Evolutionary conservation across 92 coral and sea anemone species (phyloP).

Genomic region (Scolanthus callimorphus): DNA sequence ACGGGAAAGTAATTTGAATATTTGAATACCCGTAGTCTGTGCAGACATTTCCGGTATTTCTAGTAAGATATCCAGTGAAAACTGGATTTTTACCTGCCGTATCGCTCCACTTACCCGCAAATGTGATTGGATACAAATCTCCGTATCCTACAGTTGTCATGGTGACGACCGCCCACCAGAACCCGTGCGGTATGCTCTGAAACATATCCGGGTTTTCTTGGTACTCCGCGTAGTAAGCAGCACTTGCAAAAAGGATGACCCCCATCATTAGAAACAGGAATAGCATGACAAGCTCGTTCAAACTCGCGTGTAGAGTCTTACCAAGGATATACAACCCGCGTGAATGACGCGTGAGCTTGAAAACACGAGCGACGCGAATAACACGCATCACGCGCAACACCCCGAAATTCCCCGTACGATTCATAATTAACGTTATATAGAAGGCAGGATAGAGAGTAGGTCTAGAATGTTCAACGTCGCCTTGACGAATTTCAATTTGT

Average conservation of each 20-base stretch:
- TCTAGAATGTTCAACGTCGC: constrained; percentile 79
- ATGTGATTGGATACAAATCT: constrained; percentile 65
- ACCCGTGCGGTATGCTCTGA: constrained; percentile 85
- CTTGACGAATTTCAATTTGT: constrained; percentile 72
- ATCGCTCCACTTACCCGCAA: constrained; percentile 75
- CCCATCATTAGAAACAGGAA: constrained; percentile 88
- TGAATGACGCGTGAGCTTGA: constrained; percentile 95
- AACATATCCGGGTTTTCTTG: constrained; percentile 29
- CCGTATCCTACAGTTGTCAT: constrained; percentile 99
- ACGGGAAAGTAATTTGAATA: too few relatives aligned
- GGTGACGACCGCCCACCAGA: constrained; percentile 99
- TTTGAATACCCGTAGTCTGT: too few relatives aligned
- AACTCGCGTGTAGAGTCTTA: constrained; percentile 83
- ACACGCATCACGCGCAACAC: constrained; percentile 91
- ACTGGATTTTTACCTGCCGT: too few relatives aligned
- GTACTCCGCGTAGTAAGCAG: constrained; percentile 88
- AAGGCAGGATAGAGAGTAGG: constrained; percentile 81
- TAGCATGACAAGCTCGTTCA: constrained; percentile 89
- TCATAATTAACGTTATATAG: constrained; percentile 55
- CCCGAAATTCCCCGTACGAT: constrained; percentile 60
- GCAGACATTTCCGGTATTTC: too few relatives aligned
- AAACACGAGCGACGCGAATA: constrained; percentile 88
- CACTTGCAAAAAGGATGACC: constrained; percentile 87
- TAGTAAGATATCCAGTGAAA: too few relatives aligned
- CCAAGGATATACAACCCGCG: constrained; percentile 89